These are phyloP conservation scores for Tachycineta bicolor DNA, from an alignment of 2,113 vertebrate genomes.

Conservation along the genomic window DNA sequence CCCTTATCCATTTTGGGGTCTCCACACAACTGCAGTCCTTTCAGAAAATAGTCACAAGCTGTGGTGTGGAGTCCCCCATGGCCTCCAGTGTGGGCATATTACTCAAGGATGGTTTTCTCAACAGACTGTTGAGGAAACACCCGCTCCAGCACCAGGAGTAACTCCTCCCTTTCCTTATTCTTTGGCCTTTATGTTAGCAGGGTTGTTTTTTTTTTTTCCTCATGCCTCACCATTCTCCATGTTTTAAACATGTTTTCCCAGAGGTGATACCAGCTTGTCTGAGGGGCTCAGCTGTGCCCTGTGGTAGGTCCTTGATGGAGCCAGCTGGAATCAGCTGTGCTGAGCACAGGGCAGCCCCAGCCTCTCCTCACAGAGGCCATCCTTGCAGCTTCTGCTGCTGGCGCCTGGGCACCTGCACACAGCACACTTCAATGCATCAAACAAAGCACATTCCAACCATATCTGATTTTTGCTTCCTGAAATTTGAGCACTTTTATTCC, in stretches of 20 bases:
- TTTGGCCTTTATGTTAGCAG: background rate
- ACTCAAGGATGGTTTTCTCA: background rate
- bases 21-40: background rate
- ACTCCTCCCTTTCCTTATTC: background rate
- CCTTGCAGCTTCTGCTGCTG: background rate
- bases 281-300: background rate
- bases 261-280: background rate
- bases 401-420: background rate
- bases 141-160: background rate
- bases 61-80: background rate
- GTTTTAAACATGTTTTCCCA: background rate
- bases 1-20: fast-evolving
- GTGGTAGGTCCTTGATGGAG: fast-evolving
- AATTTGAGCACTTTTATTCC: background rate
- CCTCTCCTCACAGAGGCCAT: background rate
- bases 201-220: background rate
- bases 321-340: background rate
- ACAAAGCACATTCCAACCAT: background rate
- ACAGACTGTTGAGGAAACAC: background rate
- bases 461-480: background rate
- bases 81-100: background rate
- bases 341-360: fast-evolving
- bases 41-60: background rate
- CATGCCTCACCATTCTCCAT: background rate
- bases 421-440: background rate